Percentiles rank a stretch among this genome's conserved stretches.
phyloP scores from a whole-genome alignment of 2,888 invertebrate genomes.

The Rotaria socialis region DNA sequence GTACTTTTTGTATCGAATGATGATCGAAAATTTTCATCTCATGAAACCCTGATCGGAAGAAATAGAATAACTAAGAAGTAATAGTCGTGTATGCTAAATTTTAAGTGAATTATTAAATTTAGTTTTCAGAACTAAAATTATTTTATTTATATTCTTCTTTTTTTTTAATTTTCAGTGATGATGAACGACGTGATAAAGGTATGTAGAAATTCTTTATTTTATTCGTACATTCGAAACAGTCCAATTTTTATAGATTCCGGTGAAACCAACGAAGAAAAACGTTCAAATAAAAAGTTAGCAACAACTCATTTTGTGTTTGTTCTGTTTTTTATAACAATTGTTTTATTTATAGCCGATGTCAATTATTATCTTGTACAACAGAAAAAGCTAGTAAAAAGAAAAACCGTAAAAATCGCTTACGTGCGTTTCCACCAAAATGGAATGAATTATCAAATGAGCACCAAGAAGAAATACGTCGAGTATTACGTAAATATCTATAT shows the following conservation, averaged over 20 bases:
- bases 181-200: neutral
- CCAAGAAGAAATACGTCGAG: conserved; percentile 21
- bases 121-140: too few species aligned
- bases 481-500: neutral
- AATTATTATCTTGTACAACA: conserved; percentile 1
- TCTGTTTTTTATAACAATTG: too few species aligned
- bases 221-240: neutral
- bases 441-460: conserved; percentile 28
- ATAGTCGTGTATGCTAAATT: too few species aligned
- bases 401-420: conserved; percentile 20
- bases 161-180: neutral
- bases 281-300: neutral
- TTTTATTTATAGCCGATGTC: neutral
- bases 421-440: neutral
- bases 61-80: too few species aligned
- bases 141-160: neutral
- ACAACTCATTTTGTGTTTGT: neutral
- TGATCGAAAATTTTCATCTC: too few species aligned
- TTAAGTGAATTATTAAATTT: too few species aligned
- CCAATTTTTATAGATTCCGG: neutral
- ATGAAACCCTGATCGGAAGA: too few species aligned
- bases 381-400: conserved; percentile 10
- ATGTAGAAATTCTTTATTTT: neutral
- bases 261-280: neutral
- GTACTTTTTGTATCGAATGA: too few species aligned